A percentile compares a stretch with the other conserved stretches of the same genome.
phyloP scores from a whole-genome alignment of 2,113 vertebrate genomes.

The Murina feae region DNA sequence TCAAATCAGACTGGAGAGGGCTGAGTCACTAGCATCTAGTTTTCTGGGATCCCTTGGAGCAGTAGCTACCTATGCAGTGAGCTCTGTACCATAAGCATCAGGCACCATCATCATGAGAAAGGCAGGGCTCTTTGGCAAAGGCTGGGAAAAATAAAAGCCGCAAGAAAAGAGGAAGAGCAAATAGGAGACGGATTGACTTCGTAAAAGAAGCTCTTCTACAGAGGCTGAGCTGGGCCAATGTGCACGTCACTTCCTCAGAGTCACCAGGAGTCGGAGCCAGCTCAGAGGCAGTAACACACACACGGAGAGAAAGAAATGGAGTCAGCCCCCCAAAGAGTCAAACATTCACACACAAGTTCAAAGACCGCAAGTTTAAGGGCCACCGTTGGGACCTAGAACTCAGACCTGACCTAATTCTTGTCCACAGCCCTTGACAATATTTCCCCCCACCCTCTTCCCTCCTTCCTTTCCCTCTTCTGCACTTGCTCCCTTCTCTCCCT shows the following conservation, averaged over 20 bases:
- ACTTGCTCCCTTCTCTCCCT: too few relatives aligned
- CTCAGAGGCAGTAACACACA: neutral
- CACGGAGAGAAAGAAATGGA: neutral
- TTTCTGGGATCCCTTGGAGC: neutral
- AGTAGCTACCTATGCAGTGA: neutral
- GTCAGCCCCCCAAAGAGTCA: neutral
- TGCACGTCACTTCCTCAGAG: neutral
- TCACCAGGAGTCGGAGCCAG: neutral
- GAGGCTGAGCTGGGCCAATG: neutral
- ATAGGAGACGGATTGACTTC: neutral
- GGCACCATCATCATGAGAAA: neutral
- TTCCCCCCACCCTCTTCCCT: accelerated
- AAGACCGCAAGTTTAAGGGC: neutral
- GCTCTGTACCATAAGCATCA: neutral
- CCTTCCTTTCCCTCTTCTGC: too few relatives aligned
- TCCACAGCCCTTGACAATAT: neutral
- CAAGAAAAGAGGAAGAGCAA: neutral
- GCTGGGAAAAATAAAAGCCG: neutral
- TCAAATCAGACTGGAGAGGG: neutral
- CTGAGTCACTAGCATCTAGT: neutral
- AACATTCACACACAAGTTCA: neutral
- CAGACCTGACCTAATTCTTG: neutral
- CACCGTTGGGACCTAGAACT: neutral
- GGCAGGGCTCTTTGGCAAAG: neutral
- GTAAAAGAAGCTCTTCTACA: too few relatives aligned